A percentile compares a stretch with the other conserved stretches of the same genome.
These are phyloP conservation scores for Lampris megalopsis DNA, from an alignment of 2,113 vertebrate genomes.

Conservation along the genomic window DNA sequence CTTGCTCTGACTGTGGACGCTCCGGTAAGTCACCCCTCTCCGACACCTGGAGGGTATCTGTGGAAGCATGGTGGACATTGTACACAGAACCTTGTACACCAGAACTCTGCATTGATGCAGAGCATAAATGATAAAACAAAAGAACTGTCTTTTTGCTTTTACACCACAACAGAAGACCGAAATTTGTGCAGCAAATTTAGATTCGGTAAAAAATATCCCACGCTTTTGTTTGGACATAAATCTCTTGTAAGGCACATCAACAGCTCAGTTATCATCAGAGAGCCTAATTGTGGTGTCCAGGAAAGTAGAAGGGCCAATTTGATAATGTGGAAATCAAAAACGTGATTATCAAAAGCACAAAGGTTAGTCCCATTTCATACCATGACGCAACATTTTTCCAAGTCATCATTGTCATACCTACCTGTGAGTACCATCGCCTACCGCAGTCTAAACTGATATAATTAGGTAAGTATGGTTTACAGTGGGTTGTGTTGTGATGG, in stretches of 20 bases:
- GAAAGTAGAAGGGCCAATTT: not conserved
- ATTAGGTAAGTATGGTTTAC: constrained; percentile 5
- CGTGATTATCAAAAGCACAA: too few species aligned
- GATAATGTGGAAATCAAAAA: not conserved
- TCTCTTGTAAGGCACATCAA: not conserved
- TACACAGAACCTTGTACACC: too few species aligned
- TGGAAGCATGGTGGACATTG: too few species aligned
- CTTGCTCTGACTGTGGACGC: constrained; percentile 97
- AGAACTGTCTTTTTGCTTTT: not conserved
- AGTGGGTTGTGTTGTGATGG: constrained; percentile 7
- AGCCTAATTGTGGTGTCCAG: not conserved
- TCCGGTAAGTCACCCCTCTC: constrained; percentile 89
- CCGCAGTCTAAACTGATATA: not conserved
- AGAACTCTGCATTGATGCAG: too few species aligned
- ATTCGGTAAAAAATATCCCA: not conserved
- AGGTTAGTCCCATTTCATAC: not conserved
- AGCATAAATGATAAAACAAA: too few species aligned
- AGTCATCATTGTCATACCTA: constrained; percentile 1
- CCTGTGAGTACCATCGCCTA: not conserved
- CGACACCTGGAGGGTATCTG: not conserved
- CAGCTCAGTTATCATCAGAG: not conserved
- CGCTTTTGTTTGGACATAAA: not conserved
- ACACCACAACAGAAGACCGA: constrained; percentile 8
- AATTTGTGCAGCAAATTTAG: constrained; percentile 20
- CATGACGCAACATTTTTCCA: not conserved